Base-by-base conservation (phyloP, 1,140 invertebrate species). In the Neotoxoptera formosana region DNA sequence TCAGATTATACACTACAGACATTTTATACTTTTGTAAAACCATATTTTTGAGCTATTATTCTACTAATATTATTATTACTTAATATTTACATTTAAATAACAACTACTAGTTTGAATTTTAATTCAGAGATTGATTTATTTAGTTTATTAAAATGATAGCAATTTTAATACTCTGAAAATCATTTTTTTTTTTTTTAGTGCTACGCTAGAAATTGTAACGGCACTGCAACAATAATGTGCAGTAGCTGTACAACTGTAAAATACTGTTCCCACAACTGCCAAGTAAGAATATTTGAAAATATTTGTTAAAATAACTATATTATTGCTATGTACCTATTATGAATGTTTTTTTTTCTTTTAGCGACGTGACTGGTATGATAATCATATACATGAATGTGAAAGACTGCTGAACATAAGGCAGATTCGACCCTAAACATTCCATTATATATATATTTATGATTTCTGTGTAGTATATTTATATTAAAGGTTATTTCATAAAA, bases 231-330 rank as follows among this genome's bases (percentile, higher is more conserved):
- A 41, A 86, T 93, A 2, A 93, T 93, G 91, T 93, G 91, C 34
- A 93, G 91, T 41, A 53, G 21, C 0, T 93, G 91, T 41, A 93
- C 2, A 20, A 56, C 48, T 3, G 91, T 86, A 7, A 93, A 84
- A 53, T 93, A 93, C 20, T 93, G 91, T 48, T 84, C 81, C 0
- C 8, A 56, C 30, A 56, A 30, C 9, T 93, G 91, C 48, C 91
- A 93, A 86, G 91, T 93, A 93, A 93, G 34, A 84, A 41, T 53
- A 34, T n/a, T 48, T 23, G 23, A 47, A 14, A 45, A 36, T 53
- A 76, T 20, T 56, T 76, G 6, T 53, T 30, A 30, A 83, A 9
- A 41, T 23, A 48, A 48, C 21, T 23, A 36, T 6, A 51, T 20
- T 81, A 36, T 21, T 91, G 6, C 48, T 14, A 25, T 87, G 4